Conservation (phyloP, 2,113 vertebrate species). For the Hiodon alosoides region DNA sequence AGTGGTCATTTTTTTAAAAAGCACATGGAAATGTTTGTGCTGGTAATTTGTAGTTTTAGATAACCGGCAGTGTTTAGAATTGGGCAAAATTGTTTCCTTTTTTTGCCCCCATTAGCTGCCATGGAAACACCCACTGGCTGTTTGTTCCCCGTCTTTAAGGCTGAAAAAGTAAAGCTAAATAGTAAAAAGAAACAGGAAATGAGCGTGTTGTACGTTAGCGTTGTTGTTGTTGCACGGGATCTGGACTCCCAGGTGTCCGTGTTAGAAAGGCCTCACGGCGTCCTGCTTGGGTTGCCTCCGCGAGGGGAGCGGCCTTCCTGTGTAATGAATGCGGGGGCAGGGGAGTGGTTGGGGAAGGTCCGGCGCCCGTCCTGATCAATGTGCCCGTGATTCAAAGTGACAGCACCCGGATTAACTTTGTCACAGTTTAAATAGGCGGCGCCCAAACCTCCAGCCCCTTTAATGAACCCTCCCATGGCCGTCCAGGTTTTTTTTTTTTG, state of each 20-base stretch:
- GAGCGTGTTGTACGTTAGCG: not conserved
- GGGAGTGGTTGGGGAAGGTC: not conserved
- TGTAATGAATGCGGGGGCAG: not conserved
- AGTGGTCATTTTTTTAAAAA: not conserved
- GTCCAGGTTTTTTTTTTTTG: constrained; percentile 3
- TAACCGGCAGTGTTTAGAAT: not conserved
- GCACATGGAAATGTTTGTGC: not conserved
- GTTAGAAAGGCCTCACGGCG: not conserved
- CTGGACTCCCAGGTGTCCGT: not conserved
- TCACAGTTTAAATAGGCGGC: constrained; percentile 43
- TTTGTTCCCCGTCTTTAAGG: not conserved
- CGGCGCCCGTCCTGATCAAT: constrained; percentile 34
- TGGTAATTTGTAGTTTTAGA: constrained; percentile 9
- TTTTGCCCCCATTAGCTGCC: constrained; percentile 3
- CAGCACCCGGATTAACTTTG: constrained; percentile 46
- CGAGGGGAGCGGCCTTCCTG: not conserved
- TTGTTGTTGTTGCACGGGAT: not conserved
- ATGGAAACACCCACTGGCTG: constrained; percentile 5
- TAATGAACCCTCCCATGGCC: constrained; percentile 22
- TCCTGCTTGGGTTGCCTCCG: not conserved
- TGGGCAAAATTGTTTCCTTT: not conserved
- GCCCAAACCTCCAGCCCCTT: constrained; percentile 22
- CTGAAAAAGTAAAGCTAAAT: not conserved
- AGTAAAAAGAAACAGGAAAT: not conserved
- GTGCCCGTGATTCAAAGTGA: constrained; percentile 41